A percentile compares a stretch with the other conserved stretches of the same genome.
These are phyloP conservation scores for Hiodon alosoides DNA, from an alignment of 2,113 vertebrate species.

Conservation along the genomic window DNA sequence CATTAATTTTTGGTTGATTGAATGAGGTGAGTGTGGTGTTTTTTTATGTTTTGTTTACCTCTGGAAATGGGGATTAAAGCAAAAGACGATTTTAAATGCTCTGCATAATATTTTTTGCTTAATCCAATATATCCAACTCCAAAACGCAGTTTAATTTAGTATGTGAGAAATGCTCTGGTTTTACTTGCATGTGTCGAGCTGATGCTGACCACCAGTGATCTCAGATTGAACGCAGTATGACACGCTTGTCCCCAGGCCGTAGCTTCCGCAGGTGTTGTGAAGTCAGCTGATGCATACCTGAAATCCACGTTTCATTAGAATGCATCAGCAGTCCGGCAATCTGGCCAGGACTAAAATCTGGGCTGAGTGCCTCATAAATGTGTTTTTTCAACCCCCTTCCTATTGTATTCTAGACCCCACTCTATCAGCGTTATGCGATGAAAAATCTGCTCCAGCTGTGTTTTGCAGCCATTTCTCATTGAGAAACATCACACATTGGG, in stretches of 20 bases:
- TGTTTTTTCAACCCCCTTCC: too few species aligned
- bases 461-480: conserved; percentile 52
- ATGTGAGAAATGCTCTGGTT: too few species aligned
- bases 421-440: conserved; percentile 9
- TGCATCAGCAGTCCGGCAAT: not conserved
- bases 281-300: conserved; percentile 31
- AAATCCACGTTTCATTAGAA: conserved; percentile 31
- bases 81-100: too few species aligned
- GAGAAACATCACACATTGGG: conserved; percentile 51
- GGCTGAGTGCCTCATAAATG: too few species aligned
- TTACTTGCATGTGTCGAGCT: not conserved
- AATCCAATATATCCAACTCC: not conserved
- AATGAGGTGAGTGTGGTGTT: not conserved
- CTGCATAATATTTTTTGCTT: not conserved
- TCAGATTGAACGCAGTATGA: conserved; percentile 37
- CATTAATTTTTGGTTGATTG: conserved; percentile 3
- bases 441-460: conserved; percentile 57
- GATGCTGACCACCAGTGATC: not conserved
- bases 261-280: conserved; percentile 38
- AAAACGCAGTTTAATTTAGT: not conserved
- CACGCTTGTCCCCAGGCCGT: conserved; percentile 35
- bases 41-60: not conserved
- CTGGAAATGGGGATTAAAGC: not conserved
- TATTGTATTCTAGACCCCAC: too few species aligned
- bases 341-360: too few species aligned